Base-by-base conservation (phyloP, 2,797 vertebrate species). In the Merluccius polli region DNA sequence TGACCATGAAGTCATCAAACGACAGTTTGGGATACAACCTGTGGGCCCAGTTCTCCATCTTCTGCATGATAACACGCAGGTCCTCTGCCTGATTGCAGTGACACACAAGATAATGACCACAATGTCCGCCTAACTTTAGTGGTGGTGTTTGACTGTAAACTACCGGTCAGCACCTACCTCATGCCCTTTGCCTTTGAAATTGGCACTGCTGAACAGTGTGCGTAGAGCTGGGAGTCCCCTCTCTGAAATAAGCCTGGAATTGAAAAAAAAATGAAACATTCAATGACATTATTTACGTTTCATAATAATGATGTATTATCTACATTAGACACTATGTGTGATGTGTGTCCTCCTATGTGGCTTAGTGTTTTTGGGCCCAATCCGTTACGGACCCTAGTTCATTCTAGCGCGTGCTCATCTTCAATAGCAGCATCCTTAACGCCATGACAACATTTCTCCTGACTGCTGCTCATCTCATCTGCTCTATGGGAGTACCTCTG, bases 1-100 rank as follows among this genome's bases (percentile, higher is more conserved):
- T 95, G 77, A 95, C 93, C 0, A 99, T 92, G 73, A 99, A 98
- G 74, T 97, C 96, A 72, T 98, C 96, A 92, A 99, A 99, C 72
- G 95, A 95, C 77, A 99, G 87, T 82, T 97, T 97, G 27, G 97
- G 97, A 87, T 93, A 98, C 1, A 99, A 85, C 21, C 98, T 92
- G 83, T 99, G 97, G 29, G 97, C 98, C 98, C 98, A 99, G 90
- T 99, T 98, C 87, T 99, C 97, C 97, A 98, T 97, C 59, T 93
- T 95, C 72, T 87, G 93, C 82, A 99, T 94, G 2, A 98, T 90
- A 0, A 90, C 92, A 83, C 90, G 95, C 84, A 99, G 88, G 85
- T 99, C 95, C 59, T 96, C 95, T 7, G 91, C 93, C 98, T 99
- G 82, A 10, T 1, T 0, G 24, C 6, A 79, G 29, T 27, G 32